Conservation (phyloP, 64 coral and sea anemone species). For the Stichodactyla mertensii region DNA sequence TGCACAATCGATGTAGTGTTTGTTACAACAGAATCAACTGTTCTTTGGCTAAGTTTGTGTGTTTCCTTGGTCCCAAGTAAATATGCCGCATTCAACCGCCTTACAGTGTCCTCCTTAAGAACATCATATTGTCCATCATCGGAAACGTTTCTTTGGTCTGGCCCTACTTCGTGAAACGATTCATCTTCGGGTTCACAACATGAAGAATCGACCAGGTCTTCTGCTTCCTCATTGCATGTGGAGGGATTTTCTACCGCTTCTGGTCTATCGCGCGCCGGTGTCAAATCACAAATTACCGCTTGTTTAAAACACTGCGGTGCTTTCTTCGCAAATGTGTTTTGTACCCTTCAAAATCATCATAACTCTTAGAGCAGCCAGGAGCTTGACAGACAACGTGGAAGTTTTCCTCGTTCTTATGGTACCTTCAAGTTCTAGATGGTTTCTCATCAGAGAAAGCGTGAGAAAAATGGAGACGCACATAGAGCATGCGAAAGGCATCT, state of each 20-base stretch:
- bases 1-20: too few relatives aligned
- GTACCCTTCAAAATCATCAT: background rate
- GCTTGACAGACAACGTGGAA: slow-evolving; percentile 36
- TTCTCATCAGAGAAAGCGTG: slow-evolving; percentile 1
- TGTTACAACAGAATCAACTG: too few relatives aligned
- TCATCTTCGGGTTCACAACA: too few relatives aligned
- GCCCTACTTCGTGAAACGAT: too few relatives aligned
- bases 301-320: background rate
- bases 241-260: background rate
- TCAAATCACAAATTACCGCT: background rate
- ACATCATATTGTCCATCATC: too few relatives aligned
- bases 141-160: too few relatives aligned
- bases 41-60: too few relatives aligned
- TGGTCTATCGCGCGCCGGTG: slow-evolving; percentile 2
- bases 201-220: too few relatives aligned
- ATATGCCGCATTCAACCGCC: too few relatives aligned
- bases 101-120: too few relatives aligned
- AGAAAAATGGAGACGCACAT: background rate
- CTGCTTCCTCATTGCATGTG: too few relatives aligned
- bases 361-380: slow-evolving; percentile 29
- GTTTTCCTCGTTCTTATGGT: slow-evolving; percentile 5
- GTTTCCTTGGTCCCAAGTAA: too few relatives aligned
- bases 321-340: slow-evolving; percentile 20
- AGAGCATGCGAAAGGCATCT: slow-evolving; percentile 7
- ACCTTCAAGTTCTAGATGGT: background rate